These are phyloP conservation scores for Penaeus indicus DNA, from an alignment of 1,140 invertebrate species.

Conservation along the genomic window DNA sequence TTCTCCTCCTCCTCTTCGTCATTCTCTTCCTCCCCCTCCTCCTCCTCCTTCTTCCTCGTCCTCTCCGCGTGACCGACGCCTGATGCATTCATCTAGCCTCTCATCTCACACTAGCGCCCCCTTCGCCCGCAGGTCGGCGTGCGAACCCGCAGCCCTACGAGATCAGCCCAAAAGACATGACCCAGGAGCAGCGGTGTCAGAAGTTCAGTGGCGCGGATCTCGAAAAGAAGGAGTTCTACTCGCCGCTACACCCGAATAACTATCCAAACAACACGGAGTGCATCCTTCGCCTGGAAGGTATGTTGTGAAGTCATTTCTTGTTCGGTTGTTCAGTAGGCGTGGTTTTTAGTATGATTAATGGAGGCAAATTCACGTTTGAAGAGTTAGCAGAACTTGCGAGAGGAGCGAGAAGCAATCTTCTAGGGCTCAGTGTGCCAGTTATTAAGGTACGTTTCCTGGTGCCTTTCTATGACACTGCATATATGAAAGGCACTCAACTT, in stretches of 20 bases:
- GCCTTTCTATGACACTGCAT: too few relatives aligned
- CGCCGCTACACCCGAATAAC: constrained; percentile 79
- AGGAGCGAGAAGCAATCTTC: too few relatives aligned
- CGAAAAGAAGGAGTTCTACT: constrained; percentile 78
- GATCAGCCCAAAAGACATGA: neutral
- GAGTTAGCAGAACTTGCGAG: too few relatives aligned
- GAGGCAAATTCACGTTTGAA: too few relatives aligned
- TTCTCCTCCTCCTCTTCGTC: neutral
- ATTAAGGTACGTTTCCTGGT: too few relatives aligned
- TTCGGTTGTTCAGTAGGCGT: neutral
- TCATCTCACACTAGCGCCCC: neutral
- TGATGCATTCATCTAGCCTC: neutral
- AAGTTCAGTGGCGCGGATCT: constrained; percentile 75
- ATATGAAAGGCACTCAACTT: too few relatives aligned
- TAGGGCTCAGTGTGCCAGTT: too few relatives aligned
- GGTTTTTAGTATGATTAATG: too few relatives aligned
- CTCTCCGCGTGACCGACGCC: neutral
- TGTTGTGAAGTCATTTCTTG: neutral
- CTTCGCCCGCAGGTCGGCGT: constrained; percentile 18
- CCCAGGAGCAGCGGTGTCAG: constrained; percentile 69
- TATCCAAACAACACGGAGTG: constrained; percentile 83
- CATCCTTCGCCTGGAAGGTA: constrained; percentile 74
- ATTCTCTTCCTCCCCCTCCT: neutral
- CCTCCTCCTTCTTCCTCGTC: neutral
- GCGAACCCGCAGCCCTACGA: neutral